A percentile compares a stretch with the other conserved stretches of the same genome.
Conservation (phyloP, 2,888 invertebrate genomes). For the Anorthoa munda region DNA sequence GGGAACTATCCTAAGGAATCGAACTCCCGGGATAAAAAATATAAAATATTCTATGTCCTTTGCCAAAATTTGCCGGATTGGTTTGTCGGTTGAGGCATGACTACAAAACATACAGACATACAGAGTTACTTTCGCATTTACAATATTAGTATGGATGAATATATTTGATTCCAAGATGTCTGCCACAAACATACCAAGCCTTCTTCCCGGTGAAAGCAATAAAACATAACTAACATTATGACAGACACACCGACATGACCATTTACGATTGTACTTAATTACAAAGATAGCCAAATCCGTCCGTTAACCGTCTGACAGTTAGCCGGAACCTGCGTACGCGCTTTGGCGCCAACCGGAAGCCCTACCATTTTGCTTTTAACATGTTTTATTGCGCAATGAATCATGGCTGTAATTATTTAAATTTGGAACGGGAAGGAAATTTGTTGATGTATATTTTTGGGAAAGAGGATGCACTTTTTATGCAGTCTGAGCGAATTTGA, state of each 20-base stretch:
- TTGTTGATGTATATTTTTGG: slow-evolving; percentile 31
- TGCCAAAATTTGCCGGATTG: too few species aligned
- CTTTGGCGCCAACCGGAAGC: slow-evolving; percentile 80
- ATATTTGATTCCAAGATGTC: slow-evolving; percentile 28
- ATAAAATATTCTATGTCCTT: too few species aligned
- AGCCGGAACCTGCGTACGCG: slow-evolving; percentile 68
- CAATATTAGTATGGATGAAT: not conserved
- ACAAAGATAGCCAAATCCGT: slow-evolving; percentile 59
- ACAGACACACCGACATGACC: slow-evolving; percentile 47
- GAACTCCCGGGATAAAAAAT: too few species aligned
- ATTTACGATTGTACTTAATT: slow-evolving; percentile 64
- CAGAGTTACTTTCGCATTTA: too few species aligned
- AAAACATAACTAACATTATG: slow-evolving; percentile 29
- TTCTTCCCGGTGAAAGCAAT: slow-evolving; percentile 44
- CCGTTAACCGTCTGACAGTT: slow-evolving; percentile 63
- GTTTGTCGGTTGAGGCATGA: too few species aligned
- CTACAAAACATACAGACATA: too few species aligned
- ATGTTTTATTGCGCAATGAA: slow-evolving; percentile 71
- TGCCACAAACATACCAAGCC: slow-evolving; percentile 13
- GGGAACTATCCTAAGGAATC: too few species aligned
- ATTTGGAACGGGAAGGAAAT: slow-evolving; percentile 37
- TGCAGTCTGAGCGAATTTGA: slow-evolving; percentile 23
- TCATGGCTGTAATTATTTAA: slow-evolving; percentile 59
- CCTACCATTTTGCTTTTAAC: slow-evolving; percentile 71
- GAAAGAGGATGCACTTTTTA: slow-evolving; percentile 28